phyloP scores from a whole-genome alignment of 2,113 vertebrate species.

The Phasianus colchicus region DNA sequence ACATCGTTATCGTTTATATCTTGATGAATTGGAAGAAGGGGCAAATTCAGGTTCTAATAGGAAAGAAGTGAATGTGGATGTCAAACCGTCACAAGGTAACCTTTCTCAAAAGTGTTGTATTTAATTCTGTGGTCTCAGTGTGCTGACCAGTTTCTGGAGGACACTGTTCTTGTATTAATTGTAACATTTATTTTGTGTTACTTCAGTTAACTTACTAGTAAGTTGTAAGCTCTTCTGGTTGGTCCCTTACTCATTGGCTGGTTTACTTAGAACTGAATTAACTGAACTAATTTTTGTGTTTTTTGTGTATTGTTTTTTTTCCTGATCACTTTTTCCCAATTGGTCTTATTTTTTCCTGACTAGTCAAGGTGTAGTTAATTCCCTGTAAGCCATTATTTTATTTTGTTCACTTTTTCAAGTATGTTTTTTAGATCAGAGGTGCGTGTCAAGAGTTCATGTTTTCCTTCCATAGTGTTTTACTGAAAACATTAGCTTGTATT shows the following conservation, averaged over 20 bases:
- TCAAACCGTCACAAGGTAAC: slow-evolving; percentile 82
- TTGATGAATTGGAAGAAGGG: slow-evolving; percentile 92
- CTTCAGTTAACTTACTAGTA: slow-evolving; percentile 18
- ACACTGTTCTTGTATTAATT: background rate
- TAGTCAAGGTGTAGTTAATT: background rate
- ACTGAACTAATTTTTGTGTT: background rate
- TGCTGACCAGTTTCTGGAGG: background rate
- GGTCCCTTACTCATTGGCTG: background rate
- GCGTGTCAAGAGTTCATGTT: background rate
- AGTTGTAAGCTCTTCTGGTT: background rate
- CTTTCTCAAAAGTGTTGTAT: background rate
- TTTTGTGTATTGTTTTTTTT: background rate
- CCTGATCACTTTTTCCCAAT: background rate
- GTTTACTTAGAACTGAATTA: slow-evolving; percentile 19
- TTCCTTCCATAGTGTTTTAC: background rate
- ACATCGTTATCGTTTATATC: slow-evolving; percentile 95
- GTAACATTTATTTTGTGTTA: slow-evolving; percentile 17
- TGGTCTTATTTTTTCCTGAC: background rate
- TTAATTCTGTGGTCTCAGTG: background rate
- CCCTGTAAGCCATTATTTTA: background rate
- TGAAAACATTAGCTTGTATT: background rate
- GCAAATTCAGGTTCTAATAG: slow-evolving; percentile 72
- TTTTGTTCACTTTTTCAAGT: background rate
- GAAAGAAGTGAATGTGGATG: slow-evolving; percentile 77
- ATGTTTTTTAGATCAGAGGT: background rate